Evolutionary conservation across 2,113 vertebrate species (phyloP).

Genomic region (Phocoena sinus): DNA sequence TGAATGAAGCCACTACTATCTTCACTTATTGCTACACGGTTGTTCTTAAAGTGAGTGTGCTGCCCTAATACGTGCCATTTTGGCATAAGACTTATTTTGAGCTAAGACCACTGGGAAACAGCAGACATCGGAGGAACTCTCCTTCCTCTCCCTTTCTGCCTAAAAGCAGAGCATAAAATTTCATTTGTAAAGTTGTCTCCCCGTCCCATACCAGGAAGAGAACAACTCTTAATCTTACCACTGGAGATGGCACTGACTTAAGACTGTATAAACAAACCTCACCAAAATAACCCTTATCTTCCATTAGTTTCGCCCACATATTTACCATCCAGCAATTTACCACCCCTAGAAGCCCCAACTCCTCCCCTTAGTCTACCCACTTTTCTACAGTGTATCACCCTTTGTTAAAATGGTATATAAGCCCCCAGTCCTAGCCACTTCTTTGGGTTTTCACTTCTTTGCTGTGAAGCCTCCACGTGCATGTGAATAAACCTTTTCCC

Average conservation of each 20-base stretch:
- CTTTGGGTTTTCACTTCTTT: not conserved
- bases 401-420: not conserved
- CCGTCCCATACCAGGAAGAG: not conserved
- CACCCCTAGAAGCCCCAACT: not conserved
- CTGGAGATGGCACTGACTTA: not conserved
- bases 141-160: not conserved
- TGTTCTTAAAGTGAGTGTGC: not conserved
- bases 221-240: not conserved
- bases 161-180: not conserved
- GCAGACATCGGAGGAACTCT: not conserved
- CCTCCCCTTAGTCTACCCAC: not conserved
- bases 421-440: not conserved
- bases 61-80: too few species aligned
- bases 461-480: not conserved
- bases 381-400: not conserved
- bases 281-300: not conserved
- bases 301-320: not conserved
- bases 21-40: accelerated
- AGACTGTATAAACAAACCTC: not conserved
- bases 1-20: accelerated
- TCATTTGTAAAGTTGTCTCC: not conserved
- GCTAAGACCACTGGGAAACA: not conserved
- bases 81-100: not conserved
- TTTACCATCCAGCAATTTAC: not conserved
- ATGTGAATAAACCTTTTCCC: not conserved